Conservation (phyloP, 2,797 vertebrate genomes). For the Anolis apletophallus region DNA sequence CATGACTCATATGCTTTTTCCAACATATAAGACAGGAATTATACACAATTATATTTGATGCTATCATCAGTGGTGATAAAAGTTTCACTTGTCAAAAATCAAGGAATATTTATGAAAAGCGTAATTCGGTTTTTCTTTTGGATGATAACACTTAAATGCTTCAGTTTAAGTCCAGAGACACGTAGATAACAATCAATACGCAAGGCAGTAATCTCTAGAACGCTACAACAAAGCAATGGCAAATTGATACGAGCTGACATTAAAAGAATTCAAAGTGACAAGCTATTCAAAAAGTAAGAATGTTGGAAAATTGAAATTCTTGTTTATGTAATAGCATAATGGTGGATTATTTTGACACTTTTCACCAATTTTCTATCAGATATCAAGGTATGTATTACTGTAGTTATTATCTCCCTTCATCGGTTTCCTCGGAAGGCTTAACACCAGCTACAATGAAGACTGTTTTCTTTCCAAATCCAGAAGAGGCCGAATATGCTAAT, state of each 20-base stretch:
- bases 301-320: conserved; percentile 7
- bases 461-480: not conserved
- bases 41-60: not conserved
- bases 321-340: not conserved
- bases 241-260: conserved; percentile 32
- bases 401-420: not conserved
- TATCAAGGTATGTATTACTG: not conserved
- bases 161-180: rapidly evolving
- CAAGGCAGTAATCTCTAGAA: rapidly evolving
- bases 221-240: conserved; percentile 2
- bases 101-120: not conserved
- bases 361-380: conserved; percentile 18
- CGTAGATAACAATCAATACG: not conserved
- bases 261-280: conserved; percentile 30
- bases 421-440: not conserved
- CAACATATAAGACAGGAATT: not conserved
- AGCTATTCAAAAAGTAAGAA: conserved; percentile 8
- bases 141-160: not conserved
- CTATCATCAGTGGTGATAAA: not conserved
- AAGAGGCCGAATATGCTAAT: not conserved
- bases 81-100: not conserved
- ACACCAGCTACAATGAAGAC: not conserved
- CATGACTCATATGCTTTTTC: not conserved
- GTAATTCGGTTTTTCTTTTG: rapidly evolving
- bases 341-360: rapidly evolving